These are phyloP conservation scores for Amblyopsis hoosieri DNA, from an alignment of 2,797 vertebrate species.

Conservation along the genomic window DNA sequence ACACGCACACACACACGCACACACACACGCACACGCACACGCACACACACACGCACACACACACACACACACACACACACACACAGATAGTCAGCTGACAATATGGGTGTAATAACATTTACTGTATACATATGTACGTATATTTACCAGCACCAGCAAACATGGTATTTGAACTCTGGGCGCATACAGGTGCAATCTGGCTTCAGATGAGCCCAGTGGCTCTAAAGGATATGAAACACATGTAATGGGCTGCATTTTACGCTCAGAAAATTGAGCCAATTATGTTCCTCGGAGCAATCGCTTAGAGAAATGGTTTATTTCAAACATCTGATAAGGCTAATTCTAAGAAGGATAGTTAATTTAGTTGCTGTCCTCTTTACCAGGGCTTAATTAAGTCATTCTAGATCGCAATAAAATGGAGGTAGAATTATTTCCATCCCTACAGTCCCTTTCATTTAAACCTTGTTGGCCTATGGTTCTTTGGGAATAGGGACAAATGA, in stretches of 20 bases:
- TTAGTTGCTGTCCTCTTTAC: conserved; percentile 50
- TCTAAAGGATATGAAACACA: conserved; percentile 19
- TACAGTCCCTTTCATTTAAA: conserved; percentile 48
- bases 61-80: conserved; percentile 14
- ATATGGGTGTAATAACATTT: too few relatives aligned
- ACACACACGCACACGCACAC: conserved; percentile 9
- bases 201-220: conserved; percentile 33
- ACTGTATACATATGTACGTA: conserved; percentile 8
- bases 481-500: conserved; percentile 22
- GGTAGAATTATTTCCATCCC: conserved; percentile 47
- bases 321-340: conserved; percentile 41
- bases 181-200: conserved; percentile 21
- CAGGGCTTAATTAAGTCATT: conserved; percentile 51
- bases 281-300: conserved; percentile 19
- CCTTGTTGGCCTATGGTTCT: conserved; percentile 26
- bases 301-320: conserved; percentile 38
- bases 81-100: background rate
- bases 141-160: conserved; percentile 40
- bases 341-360: conserved; percentile 37
- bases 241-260: conserved; percentile 10
- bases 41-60: conserved; percentile 16
- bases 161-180: conserved; percentile 23
- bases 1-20: conserved; percentile 16
- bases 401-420: conserved; percentile 48
- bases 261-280: background rate